Evolutionary conservation across 2,113 vertebrate species (phyloP), one percentile per base, ranked within the genome.

Genomic region (Chunga burmeisteri): DNA sequence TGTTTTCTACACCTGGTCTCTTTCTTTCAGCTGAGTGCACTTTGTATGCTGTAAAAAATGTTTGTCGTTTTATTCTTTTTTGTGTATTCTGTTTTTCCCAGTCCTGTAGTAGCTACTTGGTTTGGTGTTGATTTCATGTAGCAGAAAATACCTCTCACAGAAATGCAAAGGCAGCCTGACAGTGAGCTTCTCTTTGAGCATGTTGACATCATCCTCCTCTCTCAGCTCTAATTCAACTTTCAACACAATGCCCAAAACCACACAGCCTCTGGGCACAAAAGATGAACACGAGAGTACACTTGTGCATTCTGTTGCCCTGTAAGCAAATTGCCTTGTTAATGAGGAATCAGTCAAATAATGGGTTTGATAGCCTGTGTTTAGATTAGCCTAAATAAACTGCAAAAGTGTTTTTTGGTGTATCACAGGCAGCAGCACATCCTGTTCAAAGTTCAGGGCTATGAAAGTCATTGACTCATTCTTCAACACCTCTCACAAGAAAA

Each of bases 251-350:
- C 85, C 87, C 94, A 93, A 96, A 96, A 91, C 87, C 6, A 0
- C 82, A 80, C 53, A 70, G 94, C 83, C 89, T 92, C 88, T 89
- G 75, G 70, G 88, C 88, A 96, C 77, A 96, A 94, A 96, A 86
- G 94, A 95, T 89, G 89, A 94, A 85, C 95, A 91, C 7, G 34
- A 90, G 91, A 86, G 55, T 58, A 93, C 55, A 90, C 94, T 87
- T 96, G 86, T 89, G 94, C 82, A 61, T 93, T 97, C 86, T 95
- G 83, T 6, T 96, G 96, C 91, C 59, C 91, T 65, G 91, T 96
- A 95, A 97, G 96, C 95, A 96, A 71, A 97, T 88, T 96, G 90
- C 94, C 96, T 96, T 95, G 90, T 90, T 91, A 86, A 93, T 68
- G 87, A 96, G 90, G 90, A 96, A 87, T 95, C 94, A 91, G 91